A percentile compares a stretch with the other conserved stretches of the same genome.
Evolutionary conservation across 2,113 vertebrate species (phyloP).

Genomic region (Cyphomyrus plagiostoma): DNA sequence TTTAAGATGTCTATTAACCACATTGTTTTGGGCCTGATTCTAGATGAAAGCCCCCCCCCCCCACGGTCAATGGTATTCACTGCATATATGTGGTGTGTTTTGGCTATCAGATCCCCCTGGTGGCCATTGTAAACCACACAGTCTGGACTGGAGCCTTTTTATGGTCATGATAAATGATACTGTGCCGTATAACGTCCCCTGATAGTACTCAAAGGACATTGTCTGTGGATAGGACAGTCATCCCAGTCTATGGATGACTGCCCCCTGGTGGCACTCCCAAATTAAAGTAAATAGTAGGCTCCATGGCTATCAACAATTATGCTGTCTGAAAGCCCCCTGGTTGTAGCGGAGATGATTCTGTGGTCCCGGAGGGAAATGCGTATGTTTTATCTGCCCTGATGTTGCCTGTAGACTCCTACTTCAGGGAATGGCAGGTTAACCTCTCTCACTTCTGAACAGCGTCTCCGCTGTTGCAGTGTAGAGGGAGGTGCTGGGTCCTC

Average conservation of each 20-base stretch:
- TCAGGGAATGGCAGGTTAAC: neutral
- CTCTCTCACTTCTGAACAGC: neutral
- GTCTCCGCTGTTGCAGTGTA: neutral
- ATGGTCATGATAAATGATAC: neutral
- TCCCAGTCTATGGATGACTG: neutral
- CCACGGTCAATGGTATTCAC: neutral
- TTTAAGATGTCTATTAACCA: neutral
- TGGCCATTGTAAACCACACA: neutral
- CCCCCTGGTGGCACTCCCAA: neutral
- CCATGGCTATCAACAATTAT: neutral
- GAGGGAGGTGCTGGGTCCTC: neutral
- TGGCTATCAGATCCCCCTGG: neutral
- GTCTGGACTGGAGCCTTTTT: neutral
- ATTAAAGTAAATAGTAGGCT: neutral
- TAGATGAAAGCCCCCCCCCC: neutral
- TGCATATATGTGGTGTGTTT: neutral
- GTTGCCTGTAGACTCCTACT: neutral
- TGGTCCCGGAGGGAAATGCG: neutral
- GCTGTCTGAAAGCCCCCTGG: neutral
- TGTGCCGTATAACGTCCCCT: neutral
- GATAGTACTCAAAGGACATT: neutral
- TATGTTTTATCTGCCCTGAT: neutral
- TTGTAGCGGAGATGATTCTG: neutral
- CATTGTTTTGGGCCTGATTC: neutral
- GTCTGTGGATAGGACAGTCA: neutral